phyloP scores from a whole-genome alignment of 2,888 invertebrate genomes.

The Caenorhabditis becei region DNA sequence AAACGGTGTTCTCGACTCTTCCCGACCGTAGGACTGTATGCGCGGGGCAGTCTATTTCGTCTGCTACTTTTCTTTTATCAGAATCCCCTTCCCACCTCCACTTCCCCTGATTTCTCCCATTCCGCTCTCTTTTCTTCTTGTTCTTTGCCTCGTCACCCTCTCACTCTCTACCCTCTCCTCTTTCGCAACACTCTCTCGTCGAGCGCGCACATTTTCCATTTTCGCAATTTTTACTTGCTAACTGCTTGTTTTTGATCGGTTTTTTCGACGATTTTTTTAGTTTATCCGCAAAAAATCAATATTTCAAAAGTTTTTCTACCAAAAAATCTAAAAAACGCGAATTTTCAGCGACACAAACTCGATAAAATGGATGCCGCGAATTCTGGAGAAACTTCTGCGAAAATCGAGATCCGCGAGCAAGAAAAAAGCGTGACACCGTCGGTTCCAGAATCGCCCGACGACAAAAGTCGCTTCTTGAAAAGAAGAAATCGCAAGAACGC shows the following conservation, averaged over 20 bases:
- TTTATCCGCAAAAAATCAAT: neutral
- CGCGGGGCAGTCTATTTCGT: no score
- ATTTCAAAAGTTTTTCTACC: neutral
- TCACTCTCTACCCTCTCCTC: neutral
- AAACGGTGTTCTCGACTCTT: no score
- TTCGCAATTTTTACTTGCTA: neutral
- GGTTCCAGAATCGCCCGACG: neutral
- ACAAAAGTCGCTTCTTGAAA: conserved; percentile 2
- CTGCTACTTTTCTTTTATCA: neutral
- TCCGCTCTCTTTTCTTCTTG: conserved; percentile 4
- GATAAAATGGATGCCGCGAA: neutral
- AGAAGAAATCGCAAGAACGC: neutral
- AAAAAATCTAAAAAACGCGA: conserved; percentile 1
- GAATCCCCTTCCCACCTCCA: neutral
- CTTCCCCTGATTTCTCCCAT: neutral
- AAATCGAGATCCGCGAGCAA: neutral
- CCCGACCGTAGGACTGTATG: no score
- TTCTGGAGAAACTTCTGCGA: neutral
- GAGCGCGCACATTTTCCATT: neutral
- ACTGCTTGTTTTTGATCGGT: neutral
- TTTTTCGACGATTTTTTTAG: neutral
- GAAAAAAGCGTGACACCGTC: neutral
- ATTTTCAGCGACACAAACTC: conserved; percentile 15
- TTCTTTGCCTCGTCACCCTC: conserved; percentile 9
- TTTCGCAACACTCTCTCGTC: neutral